Base-by-base conservation (phyloP, 1,140 invertebrate species). In the Rhagoletis zephyria region DNA sequence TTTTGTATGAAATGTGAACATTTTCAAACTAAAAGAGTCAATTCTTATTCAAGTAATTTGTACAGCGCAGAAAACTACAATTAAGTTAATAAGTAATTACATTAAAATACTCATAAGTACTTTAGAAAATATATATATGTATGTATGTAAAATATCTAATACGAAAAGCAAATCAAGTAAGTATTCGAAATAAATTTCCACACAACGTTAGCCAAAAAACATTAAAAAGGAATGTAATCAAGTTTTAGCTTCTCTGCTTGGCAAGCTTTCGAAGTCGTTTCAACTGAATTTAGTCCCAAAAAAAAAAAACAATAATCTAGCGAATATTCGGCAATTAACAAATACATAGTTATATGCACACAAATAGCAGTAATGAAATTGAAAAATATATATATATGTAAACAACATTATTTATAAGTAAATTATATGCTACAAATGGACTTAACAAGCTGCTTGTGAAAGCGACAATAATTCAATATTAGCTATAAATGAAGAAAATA, bases 11-110 rank as follows among this genome's bases (percentile, higher is more conserved):
- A 89, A 87, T 87, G 65, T 89, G 91, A 91, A 90, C 89, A 88
- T 92, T 92, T 92, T 92, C 91, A 91, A 92, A 92, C 91, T 92
- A 92, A 92, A 92, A 92, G 91, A 92, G 91, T 92, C 91, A 92
- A 92, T 92, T 92, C 91, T 92, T 91, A 92, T 92, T 92, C 91
- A 90, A 81, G 91, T 92, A 92, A 92, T 91, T 92, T 92, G 91
- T 92, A 92, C 91, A 92, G 91, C 87, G 89, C 91, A 92, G 91
- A 89, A 89, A 91, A 89, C 89, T 74, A 63, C 56, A 48, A 74
- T 81, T 86, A 91, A 85, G 74, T 19, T 56, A 74, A 16, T 63
- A 63, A n/a, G 9, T 16, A 63, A 63, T 63, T 16, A 74, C 30
- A 48, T 74, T 14, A 45, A 3, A 45, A 81, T 81, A 51, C 89